A percentile compares a stretch with the other conserved stretches of the same genome.
phyloP scores from a whole-genome alignment of 2,888 invertebrate species.

The Epinotia demarniana region DNA sequence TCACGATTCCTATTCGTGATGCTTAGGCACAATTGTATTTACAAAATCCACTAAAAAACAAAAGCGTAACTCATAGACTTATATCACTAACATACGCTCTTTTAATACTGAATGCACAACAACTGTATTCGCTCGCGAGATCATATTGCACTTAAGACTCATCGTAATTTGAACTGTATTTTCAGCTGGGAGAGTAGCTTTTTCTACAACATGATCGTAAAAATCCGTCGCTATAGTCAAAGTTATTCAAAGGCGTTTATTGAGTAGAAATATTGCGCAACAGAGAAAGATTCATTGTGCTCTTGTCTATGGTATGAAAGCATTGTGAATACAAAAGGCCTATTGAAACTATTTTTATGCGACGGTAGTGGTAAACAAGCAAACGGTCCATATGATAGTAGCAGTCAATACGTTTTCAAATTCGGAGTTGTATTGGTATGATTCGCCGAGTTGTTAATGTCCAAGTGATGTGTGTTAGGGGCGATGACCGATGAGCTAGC shows the following conservation, averaged over 20 bases:
- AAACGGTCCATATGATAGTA: not conserved
- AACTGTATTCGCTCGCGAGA: not conserved
- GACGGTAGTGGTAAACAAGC: not conserved
- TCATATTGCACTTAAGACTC: not conserved
- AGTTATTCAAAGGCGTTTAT: not conserved
- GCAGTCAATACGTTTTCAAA: too few relatives aligned
- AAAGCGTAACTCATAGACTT: not conserved
- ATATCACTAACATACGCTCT: not conserved
- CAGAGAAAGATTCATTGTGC: not conserved
- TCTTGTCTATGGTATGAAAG: constrained; percentile 1
- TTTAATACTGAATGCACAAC: not conserved
- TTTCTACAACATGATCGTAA: not conserved
- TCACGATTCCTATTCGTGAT: constrained; percentile 15
- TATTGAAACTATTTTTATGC: not conserved
- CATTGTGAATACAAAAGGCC: constrained; percentile 1
- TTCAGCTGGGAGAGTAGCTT: not conserved
- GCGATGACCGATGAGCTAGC: too few relatives aligned
- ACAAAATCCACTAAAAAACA: not conserved
- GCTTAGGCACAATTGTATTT: not conserved
- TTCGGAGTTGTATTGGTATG: too few relatives aligned
- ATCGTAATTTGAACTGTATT: not conserved
- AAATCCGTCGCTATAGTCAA: not conserved
- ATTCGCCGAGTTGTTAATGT: too few relatives aligned
- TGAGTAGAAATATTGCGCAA: constrained; percentile 4
- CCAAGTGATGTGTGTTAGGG: too few relatives aligned